phyloP scores from a whole-genome alignment of 92 coral and sea anemone species.

The Pocillopora meandrina region DNA sequence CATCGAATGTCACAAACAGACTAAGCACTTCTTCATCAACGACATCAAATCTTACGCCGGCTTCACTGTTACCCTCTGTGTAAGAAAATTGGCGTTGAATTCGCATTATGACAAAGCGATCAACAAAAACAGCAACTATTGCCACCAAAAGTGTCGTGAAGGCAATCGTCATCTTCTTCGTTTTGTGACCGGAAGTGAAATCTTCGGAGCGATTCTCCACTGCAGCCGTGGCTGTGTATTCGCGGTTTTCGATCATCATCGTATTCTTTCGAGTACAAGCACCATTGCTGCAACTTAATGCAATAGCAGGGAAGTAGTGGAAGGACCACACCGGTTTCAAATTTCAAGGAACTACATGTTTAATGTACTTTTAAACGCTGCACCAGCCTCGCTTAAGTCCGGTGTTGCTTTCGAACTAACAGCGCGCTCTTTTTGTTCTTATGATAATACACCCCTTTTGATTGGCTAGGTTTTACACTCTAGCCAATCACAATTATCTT shows the following conservation, averaged over 20 bases:
- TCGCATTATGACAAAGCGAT: slow-evolving; percentile 22
- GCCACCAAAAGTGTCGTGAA: slow-evolving; percentile 28
- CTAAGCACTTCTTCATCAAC: slow-evolving; percentile 62
- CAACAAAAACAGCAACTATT: slow-evolving; percentile 34
- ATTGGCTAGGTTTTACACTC: slow-evolving; percentile 20
- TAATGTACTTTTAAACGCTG: background rate
- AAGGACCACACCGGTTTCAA: background rate
- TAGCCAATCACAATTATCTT: slow-evolving; percentile 50
- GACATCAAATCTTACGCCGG: slow-evolving; percentile 17
- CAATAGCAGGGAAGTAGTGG: background rate
- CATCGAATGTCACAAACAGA: slow-evolving; percentile 82
- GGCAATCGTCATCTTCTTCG: background rate
- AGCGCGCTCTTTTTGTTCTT: background rate
- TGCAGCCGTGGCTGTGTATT: slow-evolving; percentile 7
- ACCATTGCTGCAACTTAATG: background rate
- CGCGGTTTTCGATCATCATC: slow-evolving; percentile 5
- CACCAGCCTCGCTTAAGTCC: background rate
- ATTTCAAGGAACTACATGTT: background rate
- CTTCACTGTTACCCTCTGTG: background rate
- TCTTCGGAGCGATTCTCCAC: slow-evolving; percentile 1
- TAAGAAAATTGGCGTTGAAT: no score
- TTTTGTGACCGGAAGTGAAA: slow-evolving; percentile 15
- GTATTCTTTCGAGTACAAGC: background rate
- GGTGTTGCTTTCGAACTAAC: no score
- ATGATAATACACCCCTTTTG: slow-evolving; percentile 21